A percentile compares a stretch with the other conserved stretches of the same genome.
These are phyloP conservation scores for Lapara coniferarum DNA, from an alignment of 2,888 invertebrate species.

Conservation along the genomic window DNA sequence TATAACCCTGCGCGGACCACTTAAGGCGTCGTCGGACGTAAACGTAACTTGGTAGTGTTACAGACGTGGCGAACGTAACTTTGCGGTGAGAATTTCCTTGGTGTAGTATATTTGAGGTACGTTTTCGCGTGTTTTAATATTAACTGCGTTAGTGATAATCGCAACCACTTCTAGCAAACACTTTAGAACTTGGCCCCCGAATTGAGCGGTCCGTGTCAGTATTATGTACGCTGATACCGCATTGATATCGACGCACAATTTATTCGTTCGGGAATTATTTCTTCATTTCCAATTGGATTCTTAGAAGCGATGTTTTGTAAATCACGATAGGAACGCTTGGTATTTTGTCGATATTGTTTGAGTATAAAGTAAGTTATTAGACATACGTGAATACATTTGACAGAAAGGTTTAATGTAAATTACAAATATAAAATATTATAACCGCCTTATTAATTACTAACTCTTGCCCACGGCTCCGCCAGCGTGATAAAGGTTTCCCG, in stretches of 20 bases:
- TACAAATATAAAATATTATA: too few relatives aligned
- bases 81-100: slow-evolving; percentile 54
- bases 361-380: too few relatives aligned
- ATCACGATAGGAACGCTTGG: neutral
- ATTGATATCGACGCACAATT: slow-evolving; percentile 70
- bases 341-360: neutral
- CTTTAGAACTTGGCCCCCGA: slow-evolving; percentile 76
- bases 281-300: slow-evolving; percentile 71
- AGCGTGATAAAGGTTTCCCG: too few relatives aligned
- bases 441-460: too few relatives aligned
- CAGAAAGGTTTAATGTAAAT: too few relatives aligned
- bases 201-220: slow-evolving; percentile 81
- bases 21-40: slow-evolving; percentile 31
- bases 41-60: slow-evolving; percentile 47
- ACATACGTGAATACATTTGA: too few relatives aligned
- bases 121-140: slow-evolving; percentile 47
- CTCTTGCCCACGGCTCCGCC: too few relatives aligned
- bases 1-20: slow-evolving; percentile 32
- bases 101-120: slow-evolving; percentile 41
- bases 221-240: slow-evolving; percentile 58
- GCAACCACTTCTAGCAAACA: slow-evolving; percentile 81
- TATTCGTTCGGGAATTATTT: slow-evolving; percentile 68
- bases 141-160: slow-evolving; percentile 64
- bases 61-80: slow-evolving; percentile 61
- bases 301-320: slow-evolving; percentile 28